phyloP scores from a whole-genome alignment of 2,113 vertebrate species.

The Rhynchomys soricoides region DNA sequence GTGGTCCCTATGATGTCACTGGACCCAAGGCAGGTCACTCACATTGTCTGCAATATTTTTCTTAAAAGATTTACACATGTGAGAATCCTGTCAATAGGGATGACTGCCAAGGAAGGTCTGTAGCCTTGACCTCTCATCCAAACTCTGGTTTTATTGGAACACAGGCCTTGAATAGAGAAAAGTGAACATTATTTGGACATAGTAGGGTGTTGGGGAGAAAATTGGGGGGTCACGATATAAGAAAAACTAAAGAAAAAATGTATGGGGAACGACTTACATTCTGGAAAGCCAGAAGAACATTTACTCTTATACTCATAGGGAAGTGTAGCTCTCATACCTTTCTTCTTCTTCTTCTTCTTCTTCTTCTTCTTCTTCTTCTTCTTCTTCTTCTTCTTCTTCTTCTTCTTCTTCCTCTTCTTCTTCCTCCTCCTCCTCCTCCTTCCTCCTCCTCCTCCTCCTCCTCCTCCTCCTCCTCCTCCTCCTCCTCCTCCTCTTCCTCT shows the following conservation, averaged over 20 bases:
- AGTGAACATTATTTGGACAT: background rate
- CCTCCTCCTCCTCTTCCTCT: fast-evolving
- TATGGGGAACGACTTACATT: background rate
- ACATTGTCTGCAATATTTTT: slow-evolving; percentile 9
- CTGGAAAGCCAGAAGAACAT: background rate
- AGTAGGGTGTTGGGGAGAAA: background rate
- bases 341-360: background rate
- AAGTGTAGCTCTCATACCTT: background rate
- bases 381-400: fast-evolving
- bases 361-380: fast-evolving
- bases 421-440: fast-evolving
- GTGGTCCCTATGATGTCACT: slow-evolving; percentile 9
- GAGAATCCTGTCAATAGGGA: background rate
- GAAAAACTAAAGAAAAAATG: background rate
- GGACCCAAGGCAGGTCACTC: background rate
- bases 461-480: background rate
- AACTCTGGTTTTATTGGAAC: background rate
- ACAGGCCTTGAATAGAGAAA: background rate
- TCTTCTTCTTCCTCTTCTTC: background rate
- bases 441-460: background rate
- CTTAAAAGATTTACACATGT: slow-evolving; percentile 41
- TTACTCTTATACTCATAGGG: background rate
- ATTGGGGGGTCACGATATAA: background rate
- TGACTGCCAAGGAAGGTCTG: background rate
- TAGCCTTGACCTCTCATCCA: background rate